Evolutionary conservation across 2,797 vertebrate genomes (phyloP).

Genomic region (Hyperoplus lanceolatus): DNA sequence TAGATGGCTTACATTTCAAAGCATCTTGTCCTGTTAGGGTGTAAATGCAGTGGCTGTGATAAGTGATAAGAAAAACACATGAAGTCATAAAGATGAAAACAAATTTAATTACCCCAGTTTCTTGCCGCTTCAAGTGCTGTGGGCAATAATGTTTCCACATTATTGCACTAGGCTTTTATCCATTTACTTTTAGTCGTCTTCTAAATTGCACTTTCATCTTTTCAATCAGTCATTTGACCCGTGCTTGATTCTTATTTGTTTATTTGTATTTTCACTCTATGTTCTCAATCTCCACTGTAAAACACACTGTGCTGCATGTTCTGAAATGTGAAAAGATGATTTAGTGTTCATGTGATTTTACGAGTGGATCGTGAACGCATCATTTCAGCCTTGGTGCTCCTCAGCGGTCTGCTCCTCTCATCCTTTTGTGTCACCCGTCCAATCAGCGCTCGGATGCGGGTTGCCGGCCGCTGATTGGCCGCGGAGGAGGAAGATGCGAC

Average conservation of each 20-base stretch:
- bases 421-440: constrained; percentile 75
- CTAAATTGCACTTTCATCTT: neutral
- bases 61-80: no score
- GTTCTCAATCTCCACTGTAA: neutral
- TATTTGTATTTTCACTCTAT: no score
- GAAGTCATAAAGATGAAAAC: neutral
- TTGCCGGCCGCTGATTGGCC: constrained; percentile 68
- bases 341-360: neutral
- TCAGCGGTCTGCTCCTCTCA: constrained; percentile 61
- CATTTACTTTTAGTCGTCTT: no score
- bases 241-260: neutral
- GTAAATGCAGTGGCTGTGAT: neutral
- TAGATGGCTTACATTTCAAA: neutral
- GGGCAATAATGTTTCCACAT: neutral
- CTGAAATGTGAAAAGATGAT: neutral
- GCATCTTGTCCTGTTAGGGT: neutral
- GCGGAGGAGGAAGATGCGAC: constrained; percentile 76
- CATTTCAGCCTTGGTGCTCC: constrained; percentile 25
- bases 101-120: neutral
- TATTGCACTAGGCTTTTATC: neutral
- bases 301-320: neutral
- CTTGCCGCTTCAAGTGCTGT: neutral
- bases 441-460: constrained; percentile 63
- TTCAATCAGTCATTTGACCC: neutral
- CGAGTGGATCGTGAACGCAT: constrained; percentile 16